phyloP scores from a whole-genome alignment of 2,797 vertebrate species.

The Eutrigla gurnardus region DNA sequence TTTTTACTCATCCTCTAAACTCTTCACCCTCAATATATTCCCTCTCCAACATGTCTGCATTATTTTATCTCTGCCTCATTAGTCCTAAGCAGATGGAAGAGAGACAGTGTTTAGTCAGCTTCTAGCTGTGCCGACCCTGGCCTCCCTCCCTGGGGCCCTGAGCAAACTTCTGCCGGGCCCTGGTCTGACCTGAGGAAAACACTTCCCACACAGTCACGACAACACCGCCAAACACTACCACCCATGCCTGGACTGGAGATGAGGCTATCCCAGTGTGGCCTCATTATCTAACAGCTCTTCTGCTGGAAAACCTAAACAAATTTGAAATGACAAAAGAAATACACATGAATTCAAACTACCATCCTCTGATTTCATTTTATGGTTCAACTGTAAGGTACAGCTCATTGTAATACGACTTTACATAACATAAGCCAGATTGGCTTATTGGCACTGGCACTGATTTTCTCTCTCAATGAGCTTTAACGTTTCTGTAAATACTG shows the following conservation, averaged over 20 bases:
- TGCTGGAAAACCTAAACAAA: neutral
- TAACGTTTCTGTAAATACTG: neutral
- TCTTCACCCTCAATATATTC: constrained; percentile 8
- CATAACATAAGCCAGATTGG: neutral
- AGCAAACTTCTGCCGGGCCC: neutral
- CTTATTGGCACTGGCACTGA: neutral
- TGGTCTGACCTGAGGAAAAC: constrained; percentile 1
- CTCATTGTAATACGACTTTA: neutral
- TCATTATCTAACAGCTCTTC: constrained; percentile 9
- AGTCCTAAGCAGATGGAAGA: constrained; percentile 10
- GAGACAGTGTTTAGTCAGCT: constrained; percentile 14
- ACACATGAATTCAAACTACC: neutral
- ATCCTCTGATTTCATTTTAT: neutral
- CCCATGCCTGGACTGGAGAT: constrained; percentile 1
- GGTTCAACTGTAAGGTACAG: neutral
- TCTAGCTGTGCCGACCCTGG: neutral
- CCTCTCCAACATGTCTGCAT: constrained; percentile 8
- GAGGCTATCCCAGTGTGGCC: neutral
- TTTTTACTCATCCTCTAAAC: constrained; percentile 13
- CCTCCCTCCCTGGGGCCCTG: constrained; percentile 11
- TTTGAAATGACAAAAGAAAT: neutral
- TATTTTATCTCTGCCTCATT: constrained; percentile 35
- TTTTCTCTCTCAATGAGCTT: neutral
- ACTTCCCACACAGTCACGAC: constrained; percentile 6
- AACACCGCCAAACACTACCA: neutral